Base-by-base conservation (phyloP, 2,113 vertebrate genomes). In the Salvelinus namaycush region DNA sequence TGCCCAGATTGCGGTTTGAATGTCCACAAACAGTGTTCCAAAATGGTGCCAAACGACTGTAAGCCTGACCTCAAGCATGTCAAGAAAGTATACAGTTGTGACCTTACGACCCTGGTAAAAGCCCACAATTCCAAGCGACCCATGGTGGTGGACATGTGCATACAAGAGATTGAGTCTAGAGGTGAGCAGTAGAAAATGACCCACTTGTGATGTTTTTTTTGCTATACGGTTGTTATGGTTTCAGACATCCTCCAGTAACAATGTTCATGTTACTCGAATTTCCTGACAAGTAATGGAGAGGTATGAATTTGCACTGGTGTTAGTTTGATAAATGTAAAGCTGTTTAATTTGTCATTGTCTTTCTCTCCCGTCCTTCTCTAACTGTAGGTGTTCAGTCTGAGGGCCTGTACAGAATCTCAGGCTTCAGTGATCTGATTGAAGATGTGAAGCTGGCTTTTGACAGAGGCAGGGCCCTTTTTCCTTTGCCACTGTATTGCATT, bases 71-170 rank as follows among this genome's bases (percentile, higher is more conserved):
- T 94, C 73, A 90, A 92, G 64, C 93, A 94, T 27, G 93, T 94
- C 57, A 94, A 94, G 89, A 93, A 93, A 84, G 93, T 94, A 48
- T 94, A 99, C 93, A 99, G 98, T 92, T 99, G 98, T 78, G 98
- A 99, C 92, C 96, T 99, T 29, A 99, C 98, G 3, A 99, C 97
- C 0, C 95, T 99, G 62, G 97, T 99, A 78, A 99, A 98, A 92
- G 97, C 97, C 54, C 97, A 97, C 89, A 97, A 96, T 89, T 91
- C 95, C 1, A 99, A 98, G 80, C 82, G 97, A 79, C 98, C 98
- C 8, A 99, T 99, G 98, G 97, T 99, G 75, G 97, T 99, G 18
- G 97, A 99, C 89, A 99, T 99, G 98, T 99, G 98, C 93, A 97
- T 99, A 88, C 94, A 97, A 87, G 98, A 99, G 81, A 96, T 99